Evolutionary conservation across 1,140 invertebrate species (phyloP), one percentile per base, ranked within the genome.

Genomic region (Campoletis sonorensis): DNA sequence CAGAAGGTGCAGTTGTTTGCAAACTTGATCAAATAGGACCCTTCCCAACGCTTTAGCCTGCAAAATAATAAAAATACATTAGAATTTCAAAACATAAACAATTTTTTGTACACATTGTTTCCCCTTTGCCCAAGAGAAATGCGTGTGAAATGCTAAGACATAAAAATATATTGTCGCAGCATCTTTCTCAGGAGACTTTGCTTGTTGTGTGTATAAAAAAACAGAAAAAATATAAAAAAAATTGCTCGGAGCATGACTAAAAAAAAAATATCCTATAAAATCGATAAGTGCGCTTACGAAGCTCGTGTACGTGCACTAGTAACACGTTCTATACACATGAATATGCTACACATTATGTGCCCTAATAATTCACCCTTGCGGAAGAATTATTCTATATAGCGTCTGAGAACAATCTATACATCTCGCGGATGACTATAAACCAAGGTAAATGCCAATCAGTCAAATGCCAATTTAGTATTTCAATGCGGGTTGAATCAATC

Each of bases 11-110:
- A 99, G 93, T 91, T 99, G 97, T 85, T 98, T 96, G 88, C 98
- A 98, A 21, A 99, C 98, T 93, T 99, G 98, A 87, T 99, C 98
- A 92, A 99, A 99, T 30, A 99, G 93, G 26, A 98, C 96, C 88
- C 96, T 94, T 21, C 98, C 99, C 70, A 97, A 90, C 83, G 98
- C 97, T 93, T 99, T 99, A 37, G 97, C 96, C 98, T 99, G 93
- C 23, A 96, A 96, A 11, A 82, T 30, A 18, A 27, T 61, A 79
- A 13, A 45, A 23, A 30, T 23, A 2, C 4, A n/a, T 23, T 23
- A 27, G 27, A 23, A 58, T 58, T 10, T 45, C 3, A 10, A 45
- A 10, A 45, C 13, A 45, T 10, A 11, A 45, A 10, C 8, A 11
- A 45, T 45, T 4, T 45, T 45, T 45, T 11, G 40, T 45, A 45